Evolutionary conservation across 2,888 invertebrate species (phyloP), one percentile per base, ranked within the genome.

Genomic region (Limnephilus marmoratus): DNA sequence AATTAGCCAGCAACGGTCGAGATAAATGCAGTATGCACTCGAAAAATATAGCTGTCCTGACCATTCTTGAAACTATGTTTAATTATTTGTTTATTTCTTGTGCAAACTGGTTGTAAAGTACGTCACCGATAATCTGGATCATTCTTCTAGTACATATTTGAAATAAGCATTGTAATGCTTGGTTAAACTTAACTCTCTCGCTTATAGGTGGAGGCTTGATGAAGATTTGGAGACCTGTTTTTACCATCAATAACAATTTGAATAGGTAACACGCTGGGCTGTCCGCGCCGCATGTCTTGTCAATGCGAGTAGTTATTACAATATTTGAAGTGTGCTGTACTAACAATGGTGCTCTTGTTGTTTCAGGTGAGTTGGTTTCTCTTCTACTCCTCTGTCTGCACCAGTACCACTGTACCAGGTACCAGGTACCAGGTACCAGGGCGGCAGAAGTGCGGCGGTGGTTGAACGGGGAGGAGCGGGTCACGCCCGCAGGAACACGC

Each of bases 361-460:
- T 88, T 88, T 88, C 88, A 88, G 88, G 88, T 88, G 88, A 88
- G 88, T 88, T 68, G 88, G 68, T 88, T 80, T 68, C 68, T 88
- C 80, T 80, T 68, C 68, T 37, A 11, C 34, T 49, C 18, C 29
- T 31, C 83, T 18, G 15, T 15, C 31, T 53, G 5, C 3, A 34
- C 24, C 18, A 18, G 3, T 34, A 31, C 18, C 34, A 45, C 1
- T 15, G 11, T n/a, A 29, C 18, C 81, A 45, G 31, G 2, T 34
- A 29, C 18, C 34, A 41, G 11, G 11, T n/a, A 29, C 18, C 81
- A 45, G 45, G 11, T 34, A 31, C 18, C 5, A 81, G 83, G 85
- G 37, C 85, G 49, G 31, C 49, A 83, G 18, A 83, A 41, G 83
- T 24, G 83, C 37, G 83, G 83, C 83, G 37, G 86, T 45, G 86